Conservation (phyloP, 2,797 vertebrate species). For the Acanthopagrus latus region DNA sequence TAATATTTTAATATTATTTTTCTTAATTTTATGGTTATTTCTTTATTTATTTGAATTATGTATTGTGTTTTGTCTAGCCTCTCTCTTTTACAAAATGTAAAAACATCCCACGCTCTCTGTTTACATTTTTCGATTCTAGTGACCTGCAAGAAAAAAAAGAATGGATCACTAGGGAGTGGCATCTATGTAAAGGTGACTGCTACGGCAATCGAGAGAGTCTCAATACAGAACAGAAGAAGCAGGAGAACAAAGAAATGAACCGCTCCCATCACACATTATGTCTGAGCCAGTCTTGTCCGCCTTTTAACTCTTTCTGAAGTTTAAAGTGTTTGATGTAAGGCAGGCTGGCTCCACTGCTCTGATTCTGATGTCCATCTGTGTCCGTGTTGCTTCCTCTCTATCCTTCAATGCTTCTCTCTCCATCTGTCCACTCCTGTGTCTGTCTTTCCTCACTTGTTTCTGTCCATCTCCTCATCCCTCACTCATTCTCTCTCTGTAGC, state of each 20-base stretch:
- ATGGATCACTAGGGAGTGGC: too few species aligned
- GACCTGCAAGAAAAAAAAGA: too few species aligned
- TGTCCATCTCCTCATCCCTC: background rate
- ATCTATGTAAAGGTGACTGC: too few species aligned
- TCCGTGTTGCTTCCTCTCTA: conserved; percentile 16
- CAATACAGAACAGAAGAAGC: too few species aligned
- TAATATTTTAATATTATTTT: too few species aligned
- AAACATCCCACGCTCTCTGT: too few species aligned
- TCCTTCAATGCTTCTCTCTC: conserved; percentile 26
- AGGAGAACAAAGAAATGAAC: background rate
- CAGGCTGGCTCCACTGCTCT: background rate
- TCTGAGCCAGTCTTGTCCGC: background rate
- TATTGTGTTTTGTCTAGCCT: too few species aligned
- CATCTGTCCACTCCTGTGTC: conserved; percentile 48
- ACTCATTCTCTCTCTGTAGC: conserved; percentile 7
- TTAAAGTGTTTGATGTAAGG: conserved; percentile 8
- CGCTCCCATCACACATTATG: background rate
- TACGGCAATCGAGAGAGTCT: too few species aligned
- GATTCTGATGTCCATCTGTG: conserved; percentile 52
- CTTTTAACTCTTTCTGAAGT: conserved; percentile 6
- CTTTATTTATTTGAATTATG: too few species aligned
- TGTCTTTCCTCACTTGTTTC: conserved; percentile 15
- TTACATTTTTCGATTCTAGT: too few species aligned
- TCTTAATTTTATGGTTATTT: too few species aligned
- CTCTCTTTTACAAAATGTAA: too few species aligned